Evolutionary conservation across 2,113 vertebrate species (phyloP), one percentile per base, ranked within the genome.

Genomic region (Taxidea taxus): DNA sequence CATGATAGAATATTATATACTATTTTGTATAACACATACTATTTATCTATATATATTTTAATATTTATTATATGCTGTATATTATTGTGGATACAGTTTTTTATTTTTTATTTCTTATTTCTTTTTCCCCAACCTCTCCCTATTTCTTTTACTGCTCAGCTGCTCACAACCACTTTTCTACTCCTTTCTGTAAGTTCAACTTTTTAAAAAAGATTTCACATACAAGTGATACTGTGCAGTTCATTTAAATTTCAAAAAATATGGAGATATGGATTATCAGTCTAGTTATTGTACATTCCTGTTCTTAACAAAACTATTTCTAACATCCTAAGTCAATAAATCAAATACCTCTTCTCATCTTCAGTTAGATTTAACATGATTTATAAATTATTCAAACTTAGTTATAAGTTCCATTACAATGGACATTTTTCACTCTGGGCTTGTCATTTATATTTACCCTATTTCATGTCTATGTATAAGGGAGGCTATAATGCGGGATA

Each of bases 301-400:
- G 2, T 42, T 83, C 16, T 42, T 74, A 86, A 70, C 23, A 87
- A 91, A 87, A 87, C 27, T 78, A 37, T 74, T 92, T 81, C 66
- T 80, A 94, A 54, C 20, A 74, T 11, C 1, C 8, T n/a, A 42
- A 80, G 34, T 44, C 44, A 91, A 64, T 34, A 92, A 49, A 82
- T 66, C 47, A 58, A 81, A 58, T n/a, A 60, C 1, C 12, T 93
- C 94, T 91, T 83, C 23, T 72, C 83, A 51, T 60, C 70, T 74
- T 94, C 34, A 82, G 39, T 75, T 39, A 56, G 31, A 75, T 58
- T 94, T 94, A 42, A 80, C 20, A 51, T 92, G 56, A 92, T 58
- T 80, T 90, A 75, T 89, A 90, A 91, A 85, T 85, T 85, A 56
- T 91, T 91, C 25, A 86, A 87, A 64, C 16, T 13, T 78, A 90